Evolutionary conservation across 2,113 vertebrate genomes (phyloP), one percentile per base, ranked within the genome.

Genomic region (Salvelinus alpinus): DNA sequence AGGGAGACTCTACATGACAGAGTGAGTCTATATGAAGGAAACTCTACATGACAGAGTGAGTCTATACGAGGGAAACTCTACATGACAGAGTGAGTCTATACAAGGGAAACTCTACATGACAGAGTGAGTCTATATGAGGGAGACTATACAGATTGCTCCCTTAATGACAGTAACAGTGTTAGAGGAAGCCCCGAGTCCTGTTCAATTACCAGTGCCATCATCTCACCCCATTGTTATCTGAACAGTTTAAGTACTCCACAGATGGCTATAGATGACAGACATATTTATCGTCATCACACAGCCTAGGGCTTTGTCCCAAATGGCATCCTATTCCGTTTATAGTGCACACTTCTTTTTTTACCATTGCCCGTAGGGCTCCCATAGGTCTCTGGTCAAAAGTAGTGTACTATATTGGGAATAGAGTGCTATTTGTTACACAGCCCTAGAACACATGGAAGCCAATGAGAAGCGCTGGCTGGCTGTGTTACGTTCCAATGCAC

Each of bases 101-200:
- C 0, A 6, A 34, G 6, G 6, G 34, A 34, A 0, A 34, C 5
- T 34, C 34, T 7, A 7, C 34, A 1, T 7, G 34, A 34, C 34
- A 34, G 34, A 34, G 34, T 44, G 38, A 44, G 38, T 44, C 38
- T 44, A 44, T 12, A 3, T 1, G 38, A 11, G 38, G 38, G 38
- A 44, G 9, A 44, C 38, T 38, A 1, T 44, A 44, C 9, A 44
- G 1, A 44, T 80, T 67, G 48, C 80, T 62, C 82, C 80, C 70
- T 57, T 87, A 88, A 91, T 88, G 88, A 84, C 80, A 81, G 82
- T 88, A 85, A 90, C 87, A 87, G 84, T 78, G 73, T 60, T 71
- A 44, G 78, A 86, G 81, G 83, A 89, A 85, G 84, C 82, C 87
- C 82, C 81, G 73, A 48, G 81, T 91, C 80, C 71, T 85, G 88